Base-by-base conservation (phyloP, 2,113 vertebrate species). In the Silurus glanis region DNA sequence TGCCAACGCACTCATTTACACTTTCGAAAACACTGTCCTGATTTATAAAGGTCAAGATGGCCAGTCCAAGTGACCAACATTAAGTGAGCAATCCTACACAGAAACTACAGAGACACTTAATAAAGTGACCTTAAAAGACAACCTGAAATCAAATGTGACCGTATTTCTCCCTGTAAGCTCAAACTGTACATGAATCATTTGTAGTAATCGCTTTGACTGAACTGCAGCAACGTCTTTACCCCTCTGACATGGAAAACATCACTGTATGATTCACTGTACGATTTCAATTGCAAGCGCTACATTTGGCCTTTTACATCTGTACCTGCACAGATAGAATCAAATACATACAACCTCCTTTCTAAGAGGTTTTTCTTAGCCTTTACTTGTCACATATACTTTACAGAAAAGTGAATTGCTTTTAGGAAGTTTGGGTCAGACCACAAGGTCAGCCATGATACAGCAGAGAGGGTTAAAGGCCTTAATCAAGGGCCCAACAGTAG, bases 31-130 rank as follows among this genome's bases (percentile, higher is more conserved):
- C n/a, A 72, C 9, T 82, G 47, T 53, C 67, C 79, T 61, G 23
- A 17, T 82, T 86, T 53, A 28, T 74, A 49, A 72, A 82, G 74
- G 56, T 53, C 28, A 75, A 37, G 37, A 37, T 37, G 37, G 37
- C 37, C 37, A 37, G 37, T 37, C 37, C 37, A 37, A 47, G 47
- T 25, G 25, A 69, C 61, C 71, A 64, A 17, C 19, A 37, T 37
- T 2, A 37, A 37, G 37, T 80, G 83, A 21, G 17, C 37, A 72
- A 7, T 1, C 9, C 47, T 6, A 51, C 69, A 9, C 2, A 9
- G 55, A 7, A 71, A 71, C 67, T 71, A 45, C 37, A 69, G 25
- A 37, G 14, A 37, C 23, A 72, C 69, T 51, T n/a, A 53, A 76
- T 53, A n/a, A 53, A 78, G 49, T 5, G 10, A n/a, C 49, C 49